phyloP scores from a whole-genome alignment of 2,888 invertebrate genomes.

The Drosophila anceps region DNA sequence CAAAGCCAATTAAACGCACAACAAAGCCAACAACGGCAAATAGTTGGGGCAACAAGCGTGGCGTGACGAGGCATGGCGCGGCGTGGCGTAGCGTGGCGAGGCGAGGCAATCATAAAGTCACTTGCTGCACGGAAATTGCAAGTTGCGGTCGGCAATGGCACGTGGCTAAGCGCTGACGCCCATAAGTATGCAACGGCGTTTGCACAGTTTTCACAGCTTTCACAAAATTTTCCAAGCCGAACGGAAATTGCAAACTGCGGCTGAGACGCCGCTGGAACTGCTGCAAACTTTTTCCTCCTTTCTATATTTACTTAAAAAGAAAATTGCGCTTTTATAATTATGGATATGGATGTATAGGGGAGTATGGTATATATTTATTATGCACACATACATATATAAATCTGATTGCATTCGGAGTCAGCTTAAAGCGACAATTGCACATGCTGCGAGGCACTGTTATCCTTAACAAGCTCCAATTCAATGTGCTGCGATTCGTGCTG shows the following conservation, averaged over 20 bases:
- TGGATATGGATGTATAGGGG: neutral
- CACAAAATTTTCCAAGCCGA: constrained; percentile 41
- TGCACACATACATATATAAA: neutral
- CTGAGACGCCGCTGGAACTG: constrained; percentile 17
- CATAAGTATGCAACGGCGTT: constrained; percentile 31
- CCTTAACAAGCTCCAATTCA: constrained; percentile 15
- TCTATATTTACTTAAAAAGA: constrained; percentile 29
- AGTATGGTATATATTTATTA: neutral
- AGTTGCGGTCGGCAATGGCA: constrained; percentile 68
- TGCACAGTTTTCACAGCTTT: constrained; percentile 30
- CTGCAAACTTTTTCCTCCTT: constrained; percentile 29
- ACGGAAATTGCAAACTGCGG: constrained; percentile 74
- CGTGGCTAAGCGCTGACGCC: constrained; percentile 27
- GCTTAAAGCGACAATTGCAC: constrained; percentile 15
- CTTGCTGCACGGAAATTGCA: constrained; percentile 73
- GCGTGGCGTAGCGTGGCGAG: constrained; percentile 24
- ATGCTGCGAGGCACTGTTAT: constrained; percentile 4
- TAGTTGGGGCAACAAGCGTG: constrained; percentile 5
- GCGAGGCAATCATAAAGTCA: constrained; percentile 71
- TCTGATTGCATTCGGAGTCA: constrained; percentile 2
- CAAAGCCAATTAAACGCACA: constrained; percentile 67
- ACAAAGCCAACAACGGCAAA: constrained; percentile 42
- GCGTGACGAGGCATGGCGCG: neutral
- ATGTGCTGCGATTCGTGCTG: constrained; percentile 7
- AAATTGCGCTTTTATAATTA: constrained; percentile 11